phyloP scores from a whole-genome alignment of 2,888 invertebrate genomes.

The Dryocosmus kuriphilus region DNA sequence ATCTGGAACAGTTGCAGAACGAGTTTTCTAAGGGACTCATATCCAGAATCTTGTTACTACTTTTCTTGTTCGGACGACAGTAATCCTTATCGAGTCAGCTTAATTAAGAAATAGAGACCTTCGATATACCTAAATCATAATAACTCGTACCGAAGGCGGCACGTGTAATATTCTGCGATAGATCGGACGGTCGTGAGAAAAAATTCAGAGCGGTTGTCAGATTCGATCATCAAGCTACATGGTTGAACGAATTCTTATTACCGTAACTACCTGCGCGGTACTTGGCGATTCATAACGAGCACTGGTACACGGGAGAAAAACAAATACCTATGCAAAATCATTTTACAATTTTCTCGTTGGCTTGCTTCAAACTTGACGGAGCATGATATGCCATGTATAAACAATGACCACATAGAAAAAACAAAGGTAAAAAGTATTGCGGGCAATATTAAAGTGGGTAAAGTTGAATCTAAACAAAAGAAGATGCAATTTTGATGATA shows the following conservation, averaged over 20 bases:
- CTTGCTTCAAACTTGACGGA: constrained; percentile 18
- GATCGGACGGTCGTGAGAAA: constrained; percentile 42
- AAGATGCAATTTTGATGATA: too few relatives aligned
- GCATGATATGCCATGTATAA: constrained; percentile 16
- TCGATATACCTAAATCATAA: neutral
- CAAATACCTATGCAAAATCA: constrained; percentile 44
- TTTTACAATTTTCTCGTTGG: constrained; percentile 38
- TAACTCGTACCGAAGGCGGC: neutral
- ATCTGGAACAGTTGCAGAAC: too few relatives aligned
- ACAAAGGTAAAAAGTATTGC: too few relatives aligned
- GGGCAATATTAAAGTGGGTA: too few relatives aligned
- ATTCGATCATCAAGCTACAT: constrained; percentile 52
- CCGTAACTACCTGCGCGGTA: constrained; percentile 49
- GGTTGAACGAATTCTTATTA: constrained; percentile 56
- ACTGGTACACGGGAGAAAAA: constrained; percentile 39
- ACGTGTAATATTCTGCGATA: constrained; percentile 5
- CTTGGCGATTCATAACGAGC: constrained; percentile 52
- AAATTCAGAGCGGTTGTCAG: constrained; percentile 52
- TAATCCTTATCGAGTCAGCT: neutral
- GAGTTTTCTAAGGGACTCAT: too few relatives aligned
- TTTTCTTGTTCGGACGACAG: too few relatives aligned
- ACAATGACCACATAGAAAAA: too few relatives aligned
- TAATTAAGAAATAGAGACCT: neutral
- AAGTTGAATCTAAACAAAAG: too few relatives aligned
- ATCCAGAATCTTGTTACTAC: too few relatives aligned